These are phyloP conservation scores for Mico argentatus DNA, from an alignment of 2,797 vertebrate species.

Conservation along the genomic window DNA sequence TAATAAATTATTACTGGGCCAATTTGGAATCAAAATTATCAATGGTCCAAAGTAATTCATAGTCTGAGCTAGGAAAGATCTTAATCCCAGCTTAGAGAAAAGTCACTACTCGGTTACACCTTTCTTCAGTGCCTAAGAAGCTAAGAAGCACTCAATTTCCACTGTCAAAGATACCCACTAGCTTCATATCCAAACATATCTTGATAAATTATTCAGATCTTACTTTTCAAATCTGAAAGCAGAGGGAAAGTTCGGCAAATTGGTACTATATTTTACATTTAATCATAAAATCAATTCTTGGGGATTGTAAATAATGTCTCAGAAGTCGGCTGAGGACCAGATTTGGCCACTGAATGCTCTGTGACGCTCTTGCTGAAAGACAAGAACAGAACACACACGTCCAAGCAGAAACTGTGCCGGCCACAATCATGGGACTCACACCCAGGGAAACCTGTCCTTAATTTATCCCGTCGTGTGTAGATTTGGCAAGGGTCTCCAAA, in stretches of 20 bases:
- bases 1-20: slow-evolving; percentile 31
- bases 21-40: neutral
- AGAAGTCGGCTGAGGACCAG: slow-evolving; percentile 21
- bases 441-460: slow-evolving; percentile 80
- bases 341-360: slow-evolving; percentile 44
- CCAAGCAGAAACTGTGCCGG: slow-evolving; percentile 15
- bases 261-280: slow-evolving; percentile 44
- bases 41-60: slow-evolving; percentile 49
- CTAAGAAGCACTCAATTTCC: neutral
- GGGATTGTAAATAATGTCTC: slow-evolving; percentile 16
- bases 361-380: slow-evolving; percentile 53
- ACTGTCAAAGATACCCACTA: slow-evolving; percentile 12
- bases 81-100: slow-evolving; percentile 15
- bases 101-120: neutral
- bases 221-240: slow-evolving; percentile 49
- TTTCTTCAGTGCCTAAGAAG: slow-evolving; percentile 9
- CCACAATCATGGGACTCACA: slow-evolving; percentile 62
- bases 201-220: slow-evolving; percentile 47
- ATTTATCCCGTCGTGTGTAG: slow-evolving; percentile 77
- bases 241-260: slow-evolving; percentile 33
- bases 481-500: slow-evolving; percentile 77
- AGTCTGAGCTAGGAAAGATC: slow-evolving; percentile 12
- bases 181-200: slow-evolving; percentile 46
- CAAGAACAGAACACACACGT: slow-evolving; percentile 48
- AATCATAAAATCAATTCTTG: slow-evolving; percentile 30